phyloP scores from a whole-genome alignment of 2,113 vertebrate species.

The Melanostigma gelatinosum region DNA sequence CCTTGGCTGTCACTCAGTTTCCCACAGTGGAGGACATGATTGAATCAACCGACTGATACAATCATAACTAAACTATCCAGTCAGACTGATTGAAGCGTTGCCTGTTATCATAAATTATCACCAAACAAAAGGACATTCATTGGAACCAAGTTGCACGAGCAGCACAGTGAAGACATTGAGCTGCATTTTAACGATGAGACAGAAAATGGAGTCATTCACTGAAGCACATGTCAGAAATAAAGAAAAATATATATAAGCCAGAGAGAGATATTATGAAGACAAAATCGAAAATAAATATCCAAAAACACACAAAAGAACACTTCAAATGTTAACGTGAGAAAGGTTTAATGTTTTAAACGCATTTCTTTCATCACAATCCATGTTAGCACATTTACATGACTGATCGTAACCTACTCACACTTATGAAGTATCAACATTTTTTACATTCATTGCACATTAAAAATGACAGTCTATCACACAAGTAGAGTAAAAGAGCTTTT shows the following conservation, averaged over 20 bases:
- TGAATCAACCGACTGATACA: conserved; percentile 50
- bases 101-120: neutral
- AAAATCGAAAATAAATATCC: neutral
- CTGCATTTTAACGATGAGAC: neutral
- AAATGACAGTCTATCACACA: neutral
- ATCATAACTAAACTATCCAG: neutral
- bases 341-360: conserved; percentile 17
- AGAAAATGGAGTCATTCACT: neutral
- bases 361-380: neutral
- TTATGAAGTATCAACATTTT: conserved; percentile 4
- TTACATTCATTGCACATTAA: conserved; percentile 24
- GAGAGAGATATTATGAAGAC: neutral
- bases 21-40: conserved; percentile 46
- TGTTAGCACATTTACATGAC: neutral
- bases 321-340: neutral
- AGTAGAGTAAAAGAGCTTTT: conserved; percentile 3
- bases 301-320: neutral
- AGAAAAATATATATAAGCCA: neutral
- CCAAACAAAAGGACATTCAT: neutral
- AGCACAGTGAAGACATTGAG: neutral
- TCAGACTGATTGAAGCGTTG: neutral
- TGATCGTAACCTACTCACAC: neutral
- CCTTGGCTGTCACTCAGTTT: conserved; percentile 58
- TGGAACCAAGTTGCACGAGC: neutral
- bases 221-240: neutral